A percentile compares a stretch with the other conserved stretches of the same genome.
Evolutionary conservation across 2,797 vertebrate genomes (phyloP).

Genomic region (Tangara arthus): DNA sequence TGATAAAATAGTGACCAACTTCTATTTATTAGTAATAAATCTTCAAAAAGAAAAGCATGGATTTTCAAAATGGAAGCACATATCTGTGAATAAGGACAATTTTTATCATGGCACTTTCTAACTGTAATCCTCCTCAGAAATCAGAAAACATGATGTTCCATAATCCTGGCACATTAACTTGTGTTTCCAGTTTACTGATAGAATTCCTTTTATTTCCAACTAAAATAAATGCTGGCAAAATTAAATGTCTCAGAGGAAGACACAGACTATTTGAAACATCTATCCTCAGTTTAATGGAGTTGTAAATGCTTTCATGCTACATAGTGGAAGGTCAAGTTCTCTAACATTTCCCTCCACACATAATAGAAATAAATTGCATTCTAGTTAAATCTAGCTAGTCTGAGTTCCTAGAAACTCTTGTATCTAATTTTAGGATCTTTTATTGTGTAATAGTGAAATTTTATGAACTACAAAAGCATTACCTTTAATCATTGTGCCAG

Average conservation of each 20-base stretch:
- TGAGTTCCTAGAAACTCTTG: conserved; percentile 18
- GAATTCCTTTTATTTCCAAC: neutral
- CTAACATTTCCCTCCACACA: neutral
- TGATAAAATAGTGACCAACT: neutral
- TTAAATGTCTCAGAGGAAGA: neutral
- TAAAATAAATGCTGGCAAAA: neutral
- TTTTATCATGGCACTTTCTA: neutral
- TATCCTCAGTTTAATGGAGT: neutral
- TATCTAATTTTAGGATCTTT: conserved; percentile 10
- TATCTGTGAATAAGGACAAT: neutral
- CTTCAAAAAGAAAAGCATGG: neutral
- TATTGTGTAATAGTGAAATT: neutral
- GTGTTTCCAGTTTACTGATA: neutral
- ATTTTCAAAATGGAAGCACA: neutral
- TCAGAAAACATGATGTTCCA: neutral
- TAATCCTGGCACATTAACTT: neutral
- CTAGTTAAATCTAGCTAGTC: neutral
- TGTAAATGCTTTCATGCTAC: neutral
- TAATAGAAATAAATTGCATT: neutral
- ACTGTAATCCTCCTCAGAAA: neutral
- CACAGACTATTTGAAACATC: neutral
- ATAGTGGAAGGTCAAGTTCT: neutral
- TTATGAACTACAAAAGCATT: conserved; percentile 13
- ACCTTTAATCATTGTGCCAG: neutral
- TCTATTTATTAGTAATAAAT: neutral